Evolutionary conservation across 2,113 vertebrate species (phyloP).

Genomic region (Albula goreensis): DNA sequence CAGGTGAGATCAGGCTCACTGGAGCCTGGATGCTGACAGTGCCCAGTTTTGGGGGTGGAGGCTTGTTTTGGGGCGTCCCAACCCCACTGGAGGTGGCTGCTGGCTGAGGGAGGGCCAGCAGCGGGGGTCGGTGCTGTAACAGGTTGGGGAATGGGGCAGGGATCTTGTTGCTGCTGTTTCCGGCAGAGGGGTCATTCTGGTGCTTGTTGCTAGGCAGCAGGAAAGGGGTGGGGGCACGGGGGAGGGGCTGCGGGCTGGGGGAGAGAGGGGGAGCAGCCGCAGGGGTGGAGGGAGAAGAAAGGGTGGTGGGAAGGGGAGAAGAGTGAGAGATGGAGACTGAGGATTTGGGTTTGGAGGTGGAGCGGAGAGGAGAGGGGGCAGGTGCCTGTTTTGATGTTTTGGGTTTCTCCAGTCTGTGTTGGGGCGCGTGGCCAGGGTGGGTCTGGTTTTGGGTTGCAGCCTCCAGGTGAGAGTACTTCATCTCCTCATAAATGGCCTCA

Average conservation of each 20-base stretch:
- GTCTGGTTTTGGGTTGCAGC: conserved; percentile 61
- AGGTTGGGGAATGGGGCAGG: conserved; percentile 89
- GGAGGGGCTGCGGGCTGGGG: conserved; percentile 67
- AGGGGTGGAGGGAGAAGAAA: conserved; percentile 61
- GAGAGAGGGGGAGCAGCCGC: conserved; percentile 63
- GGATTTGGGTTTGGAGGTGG: conserved; percentile 70
- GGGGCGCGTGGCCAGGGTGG: conserved; percentile 55
- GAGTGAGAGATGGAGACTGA: conserved; percentile 71
- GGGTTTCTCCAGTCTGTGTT: conserved; percentile 51
- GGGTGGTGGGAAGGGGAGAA: conserved; percentile 68
- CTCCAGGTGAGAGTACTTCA: conserved; percentile 83
- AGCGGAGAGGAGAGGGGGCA: conserved; percentile 59
- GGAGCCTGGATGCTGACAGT: conserved; percentile 58
- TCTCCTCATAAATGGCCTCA: conserved; percentile 91
- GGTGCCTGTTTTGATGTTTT: conserved; percentile 63
- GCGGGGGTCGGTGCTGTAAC: conserved; percentile 83
- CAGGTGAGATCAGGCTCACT: conserved; percentile 71
- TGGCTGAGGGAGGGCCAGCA: conserved; percentile 84
- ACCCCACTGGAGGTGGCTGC: conserved; percentile 73
- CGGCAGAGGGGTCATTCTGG: conserved; percentile 64
- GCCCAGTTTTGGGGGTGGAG: conserved; percentile 57
- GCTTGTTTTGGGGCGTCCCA: conserved; percentile 62
- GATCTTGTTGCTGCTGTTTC: conserved; percentile 74
- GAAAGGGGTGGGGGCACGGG: conserved; percentile 74
- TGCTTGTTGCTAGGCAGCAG: conserved; percentile 66